phyloP scores from a whole-genome alignment of 2,888 invertebrate genomes.

The Lottia gigantea region DNA sequence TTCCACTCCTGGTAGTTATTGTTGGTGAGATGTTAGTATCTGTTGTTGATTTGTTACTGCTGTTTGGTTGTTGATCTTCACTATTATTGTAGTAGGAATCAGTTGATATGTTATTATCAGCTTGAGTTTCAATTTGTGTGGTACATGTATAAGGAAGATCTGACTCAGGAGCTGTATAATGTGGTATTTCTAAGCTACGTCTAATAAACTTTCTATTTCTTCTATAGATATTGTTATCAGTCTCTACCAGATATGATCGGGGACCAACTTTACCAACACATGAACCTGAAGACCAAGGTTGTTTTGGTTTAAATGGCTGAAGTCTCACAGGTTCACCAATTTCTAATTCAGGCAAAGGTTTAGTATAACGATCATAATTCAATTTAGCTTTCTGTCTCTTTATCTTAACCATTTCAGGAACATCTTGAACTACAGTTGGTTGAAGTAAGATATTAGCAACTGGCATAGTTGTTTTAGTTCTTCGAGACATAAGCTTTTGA shows the following conservation, averaged over 20 bases:
- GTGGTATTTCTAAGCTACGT: not conserved
- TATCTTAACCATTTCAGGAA: not conserved
- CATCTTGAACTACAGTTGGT: not conserved
- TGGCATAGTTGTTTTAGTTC: not conserved
- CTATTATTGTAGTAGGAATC: too few species aligned
- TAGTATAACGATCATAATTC: not conserved
- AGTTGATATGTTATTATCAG: too few species aligned
- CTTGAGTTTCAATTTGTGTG: too few species aligned
- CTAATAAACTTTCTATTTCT: not conserved
- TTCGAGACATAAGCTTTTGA: not conserved
- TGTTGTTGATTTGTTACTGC: too few species aligned
- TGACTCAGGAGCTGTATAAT: too few species aligned
- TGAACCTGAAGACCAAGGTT: not conserved
- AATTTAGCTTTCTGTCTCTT: slow-evolving; percentile 6
- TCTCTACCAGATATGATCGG: slow-evolving; percentile 2
- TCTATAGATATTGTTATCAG: not conserved
- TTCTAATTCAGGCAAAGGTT: not conserved
- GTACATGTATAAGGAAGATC: too few species aligned
- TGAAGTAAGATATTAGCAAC: not conserved
- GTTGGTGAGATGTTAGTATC: too few species aligned
- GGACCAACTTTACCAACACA: not conserved
- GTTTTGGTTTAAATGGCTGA: not conserved
- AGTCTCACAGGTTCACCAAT: not conserved
- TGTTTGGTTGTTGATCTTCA: too few species aligned
- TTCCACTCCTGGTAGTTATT: too few species aligned